These are phyloP conservation scores for Pipra filicauda DNA, from an alignment of 2,113 vertebrate genomes.

Conservation along the genomic window DNA sequence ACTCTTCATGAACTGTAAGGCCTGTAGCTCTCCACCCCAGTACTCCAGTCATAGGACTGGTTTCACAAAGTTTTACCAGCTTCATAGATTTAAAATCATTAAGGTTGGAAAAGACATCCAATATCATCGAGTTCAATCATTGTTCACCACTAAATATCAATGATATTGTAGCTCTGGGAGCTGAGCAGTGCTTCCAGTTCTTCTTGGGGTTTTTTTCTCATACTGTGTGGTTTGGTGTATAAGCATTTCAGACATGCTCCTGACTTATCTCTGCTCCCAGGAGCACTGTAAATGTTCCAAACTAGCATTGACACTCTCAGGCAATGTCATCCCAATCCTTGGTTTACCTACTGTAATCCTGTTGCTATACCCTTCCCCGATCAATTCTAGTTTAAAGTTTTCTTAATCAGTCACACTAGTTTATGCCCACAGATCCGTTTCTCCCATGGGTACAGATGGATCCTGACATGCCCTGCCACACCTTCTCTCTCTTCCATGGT, in stretches of 20 bases:
- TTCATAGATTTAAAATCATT: not conserved
- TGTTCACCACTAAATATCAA: not conserved
- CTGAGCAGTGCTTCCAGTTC: not conserved
- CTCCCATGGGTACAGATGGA: not conserved
- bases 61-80: not conserved
- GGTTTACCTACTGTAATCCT: not conserved
- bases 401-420: not conserved
- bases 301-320: not conserved
- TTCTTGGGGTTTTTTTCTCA: not conserved
- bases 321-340: not conserved
- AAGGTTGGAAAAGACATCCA: not conserved
- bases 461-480: not conserved
- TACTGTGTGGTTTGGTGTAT: not conserved
- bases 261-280: not conserved
- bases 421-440: not conserved
- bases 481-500: not conserved
- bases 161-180: not conserved
- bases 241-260: not conserved
- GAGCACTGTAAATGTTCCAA: not conserved
- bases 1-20: not conserved
- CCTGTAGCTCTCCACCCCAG: not conserved
- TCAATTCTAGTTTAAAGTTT: not conserved
- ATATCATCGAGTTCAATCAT: not conserved
- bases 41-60: not conserved
- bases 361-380: not conserved